A percentile compares a stretch with the other conserved stretches of the same genome.
Evolutionary conservation across 2,113 vertebrate species (phyloP).

Genomic region (Chitala chitala): DNA sequence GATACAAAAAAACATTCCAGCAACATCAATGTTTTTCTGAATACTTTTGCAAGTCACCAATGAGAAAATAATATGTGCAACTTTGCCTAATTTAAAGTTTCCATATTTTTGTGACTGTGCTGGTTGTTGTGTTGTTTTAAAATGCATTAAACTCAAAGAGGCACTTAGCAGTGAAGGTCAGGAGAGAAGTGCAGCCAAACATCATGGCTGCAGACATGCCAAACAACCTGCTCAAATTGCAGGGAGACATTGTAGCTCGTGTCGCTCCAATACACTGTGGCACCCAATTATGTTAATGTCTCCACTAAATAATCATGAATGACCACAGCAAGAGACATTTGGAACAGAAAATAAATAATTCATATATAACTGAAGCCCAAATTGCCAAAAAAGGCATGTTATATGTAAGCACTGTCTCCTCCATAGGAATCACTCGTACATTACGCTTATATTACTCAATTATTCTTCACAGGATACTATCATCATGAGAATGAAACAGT

Average conservation of each 20-base stretch:
- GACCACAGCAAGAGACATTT: neutral
- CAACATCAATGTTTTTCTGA: too few relatives aligned
- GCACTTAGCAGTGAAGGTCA: too few relatives aligned
- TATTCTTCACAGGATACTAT: neutral
- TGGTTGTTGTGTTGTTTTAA: too few relatives aligned
- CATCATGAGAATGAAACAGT: neutral
- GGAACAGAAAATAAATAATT: conserved; percentile 12
- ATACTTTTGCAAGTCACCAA: too few relatives aligned
- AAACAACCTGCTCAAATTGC: neutral
- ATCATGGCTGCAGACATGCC: neutral
- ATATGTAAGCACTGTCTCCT: neutral
- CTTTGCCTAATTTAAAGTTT: too few relatives aligned
- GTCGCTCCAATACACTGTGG: neutral
- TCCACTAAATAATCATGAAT: neutral
- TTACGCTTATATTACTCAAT: neutral
- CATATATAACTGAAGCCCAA: conserved; percentile 10
- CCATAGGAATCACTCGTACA: neutral
- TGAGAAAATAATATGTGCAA: too few relatives aligned
- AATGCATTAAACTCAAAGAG: neutral
- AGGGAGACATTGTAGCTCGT: neutral
- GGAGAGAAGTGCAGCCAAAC: neutral
- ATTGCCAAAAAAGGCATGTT: neutral
- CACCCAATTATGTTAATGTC: neutral
- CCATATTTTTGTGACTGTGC: too few relatives aligned
- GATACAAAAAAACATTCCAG: too few relatives aligned